Evolutionary conservation across 2,797 vertebrate species (phyloP), one percentile per base, ranked within the genome.

Genomic region (Intellagama lesueurii): DNA sequence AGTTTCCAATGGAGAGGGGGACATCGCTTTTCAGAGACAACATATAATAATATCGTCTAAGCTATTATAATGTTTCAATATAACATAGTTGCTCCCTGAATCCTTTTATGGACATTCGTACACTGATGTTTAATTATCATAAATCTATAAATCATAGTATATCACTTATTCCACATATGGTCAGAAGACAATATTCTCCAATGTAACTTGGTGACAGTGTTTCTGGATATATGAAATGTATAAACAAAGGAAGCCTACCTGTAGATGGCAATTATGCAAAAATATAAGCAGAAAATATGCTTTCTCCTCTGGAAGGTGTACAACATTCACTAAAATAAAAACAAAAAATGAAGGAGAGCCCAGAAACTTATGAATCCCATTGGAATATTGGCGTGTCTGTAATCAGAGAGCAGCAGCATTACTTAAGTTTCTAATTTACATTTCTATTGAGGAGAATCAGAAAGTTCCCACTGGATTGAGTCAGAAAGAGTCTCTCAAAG

Each of bases 41-140:
- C 75, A 85, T 76, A 83, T 64, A 64, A 64, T 64, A 64, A 64
- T 4, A 22, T 64, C 16, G 60, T 64, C 16, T 64, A 17, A 64
- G 19, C 60, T 64, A 22, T 64, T 64, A 64, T 22, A 64, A 64
- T 64, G 19, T 64, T 64, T 64, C 60, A 64, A 22, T 72, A 64
- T 35, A 3, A 0, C 75, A 75, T 56, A n/a, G 90, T 76, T 1
- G 83, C 89, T 95, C 95, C 91, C 91, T 88, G 72, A 64, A 81
- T 70, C 79, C 90, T 60, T 90, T 92, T 81, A 64, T 84, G 9
- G 89, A 88, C 86, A 60, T 9, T 1, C 90, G 19, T 90, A 60
- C 47, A 85, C 35, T 6, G 76, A 66, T 87, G 52, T 83, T 88
- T 95, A 88, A 87, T 28, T 4, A 22, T 22, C 60, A 64, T 64